These are phyloP conservation scores for Galaxias olidus DNA, from an alignment of 2,797 vertebrate genomes.

Conservation along the genomic window DNA sequence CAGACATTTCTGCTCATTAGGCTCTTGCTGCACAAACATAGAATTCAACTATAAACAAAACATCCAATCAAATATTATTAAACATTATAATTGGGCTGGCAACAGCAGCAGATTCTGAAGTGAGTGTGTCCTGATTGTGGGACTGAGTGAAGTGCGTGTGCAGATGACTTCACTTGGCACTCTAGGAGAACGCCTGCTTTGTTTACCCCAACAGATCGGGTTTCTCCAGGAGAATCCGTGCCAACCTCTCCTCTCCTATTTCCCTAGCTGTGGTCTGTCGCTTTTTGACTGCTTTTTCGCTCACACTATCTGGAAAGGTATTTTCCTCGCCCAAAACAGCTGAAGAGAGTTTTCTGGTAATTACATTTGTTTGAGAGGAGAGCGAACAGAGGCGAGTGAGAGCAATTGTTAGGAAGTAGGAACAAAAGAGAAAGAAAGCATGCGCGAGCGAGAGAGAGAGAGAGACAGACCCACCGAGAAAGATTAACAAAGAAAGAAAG, in stretches of 20 bases:
- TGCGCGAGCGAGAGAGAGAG: background rate
- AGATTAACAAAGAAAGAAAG: no score
- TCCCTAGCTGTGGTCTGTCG: slow-evolving; percentile 5
- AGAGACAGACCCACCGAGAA: no score
- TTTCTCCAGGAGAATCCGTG: slow-evolving; percentile 45
- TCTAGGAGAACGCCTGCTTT: slow-evolving; percentile 31
- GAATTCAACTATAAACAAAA: slow-evolving; percentile 10
- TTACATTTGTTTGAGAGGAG: slow-evolving; percentile 34
- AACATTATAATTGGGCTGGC: background rate
- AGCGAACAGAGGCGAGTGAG: slow-evolving; percentile 11
- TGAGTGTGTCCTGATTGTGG: background rate
- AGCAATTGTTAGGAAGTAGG: background rate
- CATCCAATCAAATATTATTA: slow-evolving; percentile 8
- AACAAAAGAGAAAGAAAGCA: background rate
- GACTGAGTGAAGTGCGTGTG: slow-evolving; percentile 23
- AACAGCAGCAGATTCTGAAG: slow-evolving; percentile 3
- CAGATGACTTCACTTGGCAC: slow-evolving; percentile 23
- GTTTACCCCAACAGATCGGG: slow-evolving; percentile 59
- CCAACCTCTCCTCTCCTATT: slow-evolving; percentile 47
- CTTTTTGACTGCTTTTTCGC: slow-evolving; percentile 33
- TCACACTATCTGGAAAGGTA: slow-evolving; percentile 56
- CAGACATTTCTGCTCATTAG: background rate
- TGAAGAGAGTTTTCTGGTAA: slow-evolving; percentile 48
- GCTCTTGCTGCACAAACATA: background rate
- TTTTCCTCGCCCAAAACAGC: slow-evolving; percentile 40